Evolutionary conservation across 2,113 vertebrate genomes (phyloP), one percentile per base, ranked within the genome.

Genomic region (Prunella fulvescens): DNA sequence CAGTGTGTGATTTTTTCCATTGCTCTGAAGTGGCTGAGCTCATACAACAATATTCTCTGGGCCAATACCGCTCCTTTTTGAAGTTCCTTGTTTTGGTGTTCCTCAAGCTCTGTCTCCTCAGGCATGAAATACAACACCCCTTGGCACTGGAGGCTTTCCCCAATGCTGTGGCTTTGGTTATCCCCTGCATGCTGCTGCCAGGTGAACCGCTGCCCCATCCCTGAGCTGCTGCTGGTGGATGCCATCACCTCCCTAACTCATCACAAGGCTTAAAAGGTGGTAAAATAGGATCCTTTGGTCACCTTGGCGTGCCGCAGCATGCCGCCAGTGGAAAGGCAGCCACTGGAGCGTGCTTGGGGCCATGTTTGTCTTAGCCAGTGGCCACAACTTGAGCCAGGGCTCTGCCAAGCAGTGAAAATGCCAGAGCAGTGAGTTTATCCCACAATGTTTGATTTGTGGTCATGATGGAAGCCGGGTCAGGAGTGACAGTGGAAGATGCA

Each of bases 401-500:
- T 62, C n/a, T 93, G 78, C 86, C 95, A 91, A 83, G 62, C 72
- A 51, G 37, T 3, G 10, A 69, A 81, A 73, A 96, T 95, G 69
- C 93, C 94, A 57, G 76, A 92, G 64, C 62, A n/a, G 82, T 79
- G 95, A 95, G 83, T 87, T 95, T 95, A 86, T 86, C 84, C 92
- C 73, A 5, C 2, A 2, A 39, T 10, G 71, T 87, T 93, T 88
- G 72, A 58, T 70, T 88, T 91, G 93, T 17, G 91, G 91, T 91
- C 23, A 0, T 0, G 8, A 81, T 74, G 72, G 83, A 89, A 91
- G 73, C 40, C 0, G 3, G 57, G 56, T 42, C 31, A 25, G 90
- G 84, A 82, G 88, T 20, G 16, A 62, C 35, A 1, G 61, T 2
- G 51, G 86, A 92, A 62, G 81, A 80, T 66, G 87, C 26, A 57